Percentiles rank a stretch among this genome's conserved stretches.
phyloP scores from a whole-genome alignment of 2,113 vertebrate species.

The Platycercus adscitus region DNA sequence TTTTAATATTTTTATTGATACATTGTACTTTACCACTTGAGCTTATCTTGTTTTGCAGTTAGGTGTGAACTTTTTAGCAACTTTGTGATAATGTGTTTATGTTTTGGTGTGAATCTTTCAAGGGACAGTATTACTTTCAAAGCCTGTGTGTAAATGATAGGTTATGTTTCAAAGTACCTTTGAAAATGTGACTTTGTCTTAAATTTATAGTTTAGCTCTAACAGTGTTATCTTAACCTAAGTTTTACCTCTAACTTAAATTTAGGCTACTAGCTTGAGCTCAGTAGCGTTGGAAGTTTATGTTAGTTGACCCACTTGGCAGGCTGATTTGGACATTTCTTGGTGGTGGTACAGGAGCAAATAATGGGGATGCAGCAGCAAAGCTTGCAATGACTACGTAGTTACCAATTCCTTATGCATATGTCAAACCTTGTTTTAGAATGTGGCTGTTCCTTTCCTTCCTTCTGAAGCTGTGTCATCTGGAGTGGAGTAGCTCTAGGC shows the following conservation, averaged over 20 bases:
- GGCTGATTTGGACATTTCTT: neutral
- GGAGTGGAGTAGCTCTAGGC: neutral
- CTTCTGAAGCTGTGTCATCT: neutral
- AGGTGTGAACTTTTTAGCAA: neutral
- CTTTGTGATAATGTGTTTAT: neutral
- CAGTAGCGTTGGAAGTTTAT: neutral
- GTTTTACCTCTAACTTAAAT: neutral
- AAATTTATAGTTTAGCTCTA: neutral
- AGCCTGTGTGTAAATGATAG: neutral
- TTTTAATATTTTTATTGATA: neutral
- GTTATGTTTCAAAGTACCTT: neutral
- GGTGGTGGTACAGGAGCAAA: neutral
- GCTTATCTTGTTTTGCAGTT: neutral
- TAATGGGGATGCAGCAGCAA: neutral
- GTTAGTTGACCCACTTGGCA: neutral
- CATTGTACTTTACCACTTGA: neutral
- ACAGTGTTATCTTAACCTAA: neutral
- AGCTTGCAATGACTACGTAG: neutral
- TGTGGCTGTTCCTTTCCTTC: neutral
- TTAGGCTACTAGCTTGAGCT: neutral
- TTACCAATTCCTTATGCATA: neutral
- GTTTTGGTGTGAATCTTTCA: neutral
- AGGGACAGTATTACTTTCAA: neutral
- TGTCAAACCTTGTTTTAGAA: neutral
- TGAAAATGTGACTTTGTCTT: neutral